A percentile compares a stretch with the other conserved stretches of the same genome.
phyloP scores from a whole-genome alignment of 2,888 invertebrate species.

The Lycocerus yunnanus region DNA sequence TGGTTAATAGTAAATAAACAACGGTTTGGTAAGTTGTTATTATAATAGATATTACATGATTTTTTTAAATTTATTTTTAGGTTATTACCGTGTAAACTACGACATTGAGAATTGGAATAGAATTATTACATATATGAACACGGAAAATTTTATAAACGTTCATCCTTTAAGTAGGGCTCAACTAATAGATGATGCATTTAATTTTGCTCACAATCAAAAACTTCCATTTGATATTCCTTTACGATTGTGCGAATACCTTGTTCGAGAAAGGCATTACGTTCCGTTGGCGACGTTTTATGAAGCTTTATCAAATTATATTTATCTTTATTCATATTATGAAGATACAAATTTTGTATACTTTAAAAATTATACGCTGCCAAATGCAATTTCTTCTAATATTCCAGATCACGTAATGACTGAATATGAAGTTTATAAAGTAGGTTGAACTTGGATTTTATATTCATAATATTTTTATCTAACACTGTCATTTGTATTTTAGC shows the following conservation, averaged over 20 bases:
- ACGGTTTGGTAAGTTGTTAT: slow-evolving; percentile 7
- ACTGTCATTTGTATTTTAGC: not conserved
- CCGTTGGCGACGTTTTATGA: slow-evolving; percentile 48
- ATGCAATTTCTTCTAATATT: not conserved
- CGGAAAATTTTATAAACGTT: slow-evolving; percentile 57
- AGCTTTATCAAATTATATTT: not conserved
- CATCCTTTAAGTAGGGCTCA: slow-evolving; percentile 74
- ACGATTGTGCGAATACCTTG: slow-evolving; percentile 63
- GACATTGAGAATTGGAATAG: slow-evolving; percentile 69
- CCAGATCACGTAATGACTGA: not conserved
- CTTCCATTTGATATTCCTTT: slow-evolving; percentile 61
- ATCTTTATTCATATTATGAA: not conserved
- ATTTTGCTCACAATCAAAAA: slow-evolving; percentile 64
- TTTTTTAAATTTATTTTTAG: slow-evolving; percentile 44
- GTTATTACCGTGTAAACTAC: slow-evolving; percentile 74
- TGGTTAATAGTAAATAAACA: slow-evolving; percentile 50
- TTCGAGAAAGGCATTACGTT: slow-evolving; percentile 63
- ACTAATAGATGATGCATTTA: slow-evolving; percentile 73
- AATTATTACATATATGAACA: slow-evolving; percentile 56
- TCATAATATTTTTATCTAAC: not conserved
- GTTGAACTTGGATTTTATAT: not conserved
- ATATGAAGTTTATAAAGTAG: not conserved
- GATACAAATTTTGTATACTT: not conserved
- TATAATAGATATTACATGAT: not conserved
- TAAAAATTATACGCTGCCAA: not conserved